Percentiles rank a stretch among this genome's conserved stretches.
Evolutionary conservation across 2,797 vertebrate species (phyloP).

Genomic region (Silurus lanzhouensis): DNA sequence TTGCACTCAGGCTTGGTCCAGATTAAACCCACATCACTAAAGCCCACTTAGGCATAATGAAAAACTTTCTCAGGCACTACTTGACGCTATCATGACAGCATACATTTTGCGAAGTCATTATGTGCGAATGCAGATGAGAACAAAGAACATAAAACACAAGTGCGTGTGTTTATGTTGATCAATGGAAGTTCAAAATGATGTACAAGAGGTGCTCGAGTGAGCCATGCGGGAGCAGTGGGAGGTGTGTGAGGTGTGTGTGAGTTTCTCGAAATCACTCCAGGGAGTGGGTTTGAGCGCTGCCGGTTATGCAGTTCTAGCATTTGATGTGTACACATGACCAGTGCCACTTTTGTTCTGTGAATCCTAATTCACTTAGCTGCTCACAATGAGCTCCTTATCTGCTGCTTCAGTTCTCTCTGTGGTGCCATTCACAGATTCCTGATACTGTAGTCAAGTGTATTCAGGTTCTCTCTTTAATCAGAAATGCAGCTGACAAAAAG

Average conservation of each 20-base stretch:
- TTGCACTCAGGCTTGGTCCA: conserved; percentile 21
- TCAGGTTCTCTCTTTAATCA: conserved; percentile 77
- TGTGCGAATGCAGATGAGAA: conserved; percentile 12
- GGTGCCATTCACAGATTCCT: conserved; percentile 63
- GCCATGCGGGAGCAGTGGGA: background rate
- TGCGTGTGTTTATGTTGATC: conserved; percentile 23
- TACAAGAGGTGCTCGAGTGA: background rate
- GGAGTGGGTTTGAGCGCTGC: conserved; percentile 3
- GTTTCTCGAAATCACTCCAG: conserved; percentile 22
- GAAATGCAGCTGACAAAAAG: conserved; percentile 74
- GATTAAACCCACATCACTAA: conserved; percentile 37
- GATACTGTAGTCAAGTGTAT: conserved; percentile 72
- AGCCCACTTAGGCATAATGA: conserved; percentile 36
- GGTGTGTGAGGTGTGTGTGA: conserved; percentile 9
- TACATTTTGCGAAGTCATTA: conserved; percentile 34
- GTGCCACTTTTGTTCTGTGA: conserved; percentile 65
- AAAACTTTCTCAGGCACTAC: conserved; percentile 27
- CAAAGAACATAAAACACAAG: conserved; percentile 22
- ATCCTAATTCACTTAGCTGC: conserved; percentile 53
- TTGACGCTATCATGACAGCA: conserved; percentile 41
- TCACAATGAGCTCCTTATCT: conserved; percentile 63
- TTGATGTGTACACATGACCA: conserved; percentile 38
- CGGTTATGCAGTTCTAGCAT: conserved; percentile 45
- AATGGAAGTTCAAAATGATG: conserved; percentile 20
- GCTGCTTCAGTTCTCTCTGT: conserved; percentile 55